phyloP scores from a whole-genome alignment of 2,113 vertebrate species.

The Erythrocercus mccallii region DNA sequence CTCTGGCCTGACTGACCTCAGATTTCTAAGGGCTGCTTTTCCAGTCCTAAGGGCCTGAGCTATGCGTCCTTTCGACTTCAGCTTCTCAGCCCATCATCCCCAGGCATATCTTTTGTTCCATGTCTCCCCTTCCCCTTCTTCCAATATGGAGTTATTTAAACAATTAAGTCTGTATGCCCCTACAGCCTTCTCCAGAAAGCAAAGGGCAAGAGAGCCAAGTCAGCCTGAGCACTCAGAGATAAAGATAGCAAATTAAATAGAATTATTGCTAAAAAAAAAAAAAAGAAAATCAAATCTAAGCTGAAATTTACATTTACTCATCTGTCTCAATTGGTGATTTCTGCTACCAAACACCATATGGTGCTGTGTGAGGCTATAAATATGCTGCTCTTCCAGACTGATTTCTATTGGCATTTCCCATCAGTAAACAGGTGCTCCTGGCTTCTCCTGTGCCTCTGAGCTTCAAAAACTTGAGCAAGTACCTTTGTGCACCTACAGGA shows the following conservation, averaged over 20 bases:
- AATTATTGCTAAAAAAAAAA: not conserved
- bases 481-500: not conserved
- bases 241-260: not conserved
- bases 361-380: constrained; percentile 28
- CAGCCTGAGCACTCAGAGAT: not conserved
- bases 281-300: not conserved
- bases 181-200: not conserved
- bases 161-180: constrained; percentile 22
- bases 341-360: constrained; percentile 34
- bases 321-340: constrained; percentile 38
- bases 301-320: constrained; percentile 37
- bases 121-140: not conserved
- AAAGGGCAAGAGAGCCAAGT: not conserved
- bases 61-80: constrained; percentile 45
- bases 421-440: constrained; percentile 36
- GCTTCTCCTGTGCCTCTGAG: not conserved
- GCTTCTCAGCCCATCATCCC: not conserved
- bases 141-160: constrained; percentile 10
- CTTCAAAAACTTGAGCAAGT: not conserved
- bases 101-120: not conserved
- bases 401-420: constrained; percentile 48
- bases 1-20: constrained; percentile 18
- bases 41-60: not conserved
- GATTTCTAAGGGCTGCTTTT: constrained; percentile 27
- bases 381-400: not conserved